phyloP scores from a whole-genome alignment of 2,888 invertebrate genomes.

The Nomada ferruginata region DNA sequence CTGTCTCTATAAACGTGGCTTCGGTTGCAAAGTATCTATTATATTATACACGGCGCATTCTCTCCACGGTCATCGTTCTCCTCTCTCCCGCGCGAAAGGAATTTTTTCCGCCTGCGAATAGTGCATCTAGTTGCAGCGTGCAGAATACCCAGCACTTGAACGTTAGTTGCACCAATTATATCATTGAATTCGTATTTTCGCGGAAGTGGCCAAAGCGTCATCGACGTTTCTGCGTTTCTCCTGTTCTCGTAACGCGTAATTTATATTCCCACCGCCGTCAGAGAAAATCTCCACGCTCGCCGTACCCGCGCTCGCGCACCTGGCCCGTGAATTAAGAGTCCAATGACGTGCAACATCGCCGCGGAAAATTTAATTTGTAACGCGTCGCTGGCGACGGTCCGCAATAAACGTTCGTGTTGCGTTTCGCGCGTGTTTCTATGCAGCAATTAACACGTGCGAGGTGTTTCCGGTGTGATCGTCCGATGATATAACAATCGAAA shows the following conservation, averaged over 20 bases:
- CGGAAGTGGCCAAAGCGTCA: conserved; percentile 25
- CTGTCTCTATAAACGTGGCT: conserved; percentile 30
- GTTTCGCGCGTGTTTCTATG: background rate
- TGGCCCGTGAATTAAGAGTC: conserved; percentile 26
- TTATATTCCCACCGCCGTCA: background rate
- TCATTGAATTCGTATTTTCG: conserved; percentile 21
- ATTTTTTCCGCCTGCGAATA: conserved; percentile 24
- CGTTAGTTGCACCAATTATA: conserved; percentile 35
- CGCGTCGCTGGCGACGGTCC: conserved; percentile 35
- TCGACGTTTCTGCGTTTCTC: conserved; percentile 35
- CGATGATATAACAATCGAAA: conserved; percentile 58
- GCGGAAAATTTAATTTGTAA: conserved; percentile 50
- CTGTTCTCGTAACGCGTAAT: conserved; percentile 9
- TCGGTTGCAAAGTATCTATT: conserved; percentile 13
- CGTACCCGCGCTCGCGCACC: background rate
- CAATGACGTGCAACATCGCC: conserved; percentile 41
- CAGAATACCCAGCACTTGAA: conserved; percentile 13
- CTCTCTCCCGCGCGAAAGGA: background rate
- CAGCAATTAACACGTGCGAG: conserved; percentile 47
- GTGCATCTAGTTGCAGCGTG: background rate
- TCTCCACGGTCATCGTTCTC: conserved; percentile 25
- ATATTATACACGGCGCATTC: conserved; percentile 4
- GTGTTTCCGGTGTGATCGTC: conserved; percentile 22
- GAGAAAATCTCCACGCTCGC: conserved; percentile 28
- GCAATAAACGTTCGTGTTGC: conserved; percentile 37